A percentile compares a stretch with the other conserved stretches of the same genome.
Evolutionary conservation across 2,113 vertebrate species (phyloP).

Genomic region (Zosterops pallidus): DNA sequence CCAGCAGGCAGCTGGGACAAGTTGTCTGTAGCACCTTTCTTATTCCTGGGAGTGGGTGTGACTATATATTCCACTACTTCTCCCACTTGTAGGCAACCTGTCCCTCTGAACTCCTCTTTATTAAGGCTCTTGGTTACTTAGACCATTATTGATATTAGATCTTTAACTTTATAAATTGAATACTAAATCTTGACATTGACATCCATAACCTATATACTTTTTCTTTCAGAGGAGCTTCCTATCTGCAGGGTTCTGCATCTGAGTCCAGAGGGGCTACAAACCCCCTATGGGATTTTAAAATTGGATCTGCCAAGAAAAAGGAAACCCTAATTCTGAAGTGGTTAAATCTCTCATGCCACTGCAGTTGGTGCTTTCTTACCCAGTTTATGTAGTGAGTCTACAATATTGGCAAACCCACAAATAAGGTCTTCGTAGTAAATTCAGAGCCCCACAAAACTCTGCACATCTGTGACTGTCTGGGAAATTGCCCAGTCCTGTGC

Average conservation of each 20-base stretch:
- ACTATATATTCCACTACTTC: background rate
- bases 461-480: conserved; percentile 26
- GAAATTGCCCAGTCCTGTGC: background rate
- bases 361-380: background rate
- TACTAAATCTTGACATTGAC: background rate
- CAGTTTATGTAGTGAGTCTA: background rate
- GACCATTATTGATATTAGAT: background rate
- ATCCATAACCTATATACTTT: background rate
- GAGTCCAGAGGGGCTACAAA: background rate
- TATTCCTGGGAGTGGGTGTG: background rate
- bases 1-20: background rate
- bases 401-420: background rate
- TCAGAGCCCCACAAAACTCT: background rate
- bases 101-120: background rate
- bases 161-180: background rate
- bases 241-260: background rate
- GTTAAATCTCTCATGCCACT: background rate
- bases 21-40: background rate
- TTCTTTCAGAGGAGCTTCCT: background rate
- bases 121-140: background rate
- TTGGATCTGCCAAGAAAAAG: background rate
- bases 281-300: background rate
- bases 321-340: background rate
- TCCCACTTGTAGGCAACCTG: background rate
- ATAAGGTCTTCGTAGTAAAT: background rate